A percentile compares a stretch with the other conserved stretches of the same genome.
phyloP scores from a whole-genome alignment of 2,797 vertebrate genomes.

The Falco peregrinus region DNA sequence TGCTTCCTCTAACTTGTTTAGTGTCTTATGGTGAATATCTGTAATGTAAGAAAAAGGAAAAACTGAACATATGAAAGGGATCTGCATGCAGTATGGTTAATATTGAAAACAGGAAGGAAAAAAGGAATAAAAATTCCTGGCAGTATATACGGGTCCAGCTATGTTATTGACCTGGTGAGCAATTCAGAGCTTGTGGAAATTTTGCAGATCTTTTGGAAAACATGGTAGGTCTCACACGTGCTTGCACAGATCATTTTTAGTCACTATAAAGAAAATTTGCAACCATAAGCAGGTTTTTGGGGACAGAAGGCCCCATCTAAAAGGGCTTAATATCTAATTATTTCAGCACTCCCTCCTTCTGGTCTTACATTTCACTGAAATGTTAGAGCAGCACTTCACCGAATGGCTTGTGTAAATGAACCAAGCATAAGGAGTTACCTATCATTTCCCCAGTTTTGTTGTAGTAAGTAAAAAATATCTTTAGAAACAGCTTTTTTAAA shows the following conservation, averaged over 20 bases:
- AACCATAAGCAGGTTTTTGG: not conserved
- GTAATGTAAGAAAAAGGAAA: not conserved
- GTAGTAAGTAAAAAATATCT: not conserved
- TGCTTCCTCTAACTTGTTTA: slow-evolving; percentile 29
- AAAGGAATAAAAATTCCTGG: not conserved
- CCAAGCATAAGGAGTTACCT: not conserved
- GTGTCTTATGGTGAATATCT: not conserved
- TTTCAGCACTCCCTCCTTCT: not conserved
- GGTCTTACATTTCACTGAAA: not conserved
- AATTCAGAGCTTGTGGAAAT: not conserved
- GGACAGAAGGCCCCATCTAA: not conserved
- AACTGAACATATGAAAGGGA: not conserved
- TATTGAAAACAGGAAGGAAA: slow-evolving; percentile 9
- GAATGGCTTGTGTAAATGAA: not conserved
- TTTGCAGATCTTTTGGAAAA: not conserved
- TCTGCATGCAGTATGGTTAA: not conserved
- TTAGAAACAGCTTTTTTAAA: not conserved
- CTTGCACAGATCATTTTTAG: not conserved
- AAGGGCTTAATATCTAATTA: slow-evolving; percentile 28
- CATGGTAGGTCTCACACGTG: not conserved
- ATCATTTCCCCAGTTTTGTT: not conserved
- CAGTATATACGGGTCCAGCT: not conserved
- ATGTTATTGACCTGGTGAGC: not conserved
- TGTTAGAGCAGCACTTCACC: slow-evolving; percentile 1
- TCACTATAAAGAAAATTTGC: not conserved